Conservation (phyloP, 2,888 invertebrate species). For the Epinotia bilunana region DNA sequence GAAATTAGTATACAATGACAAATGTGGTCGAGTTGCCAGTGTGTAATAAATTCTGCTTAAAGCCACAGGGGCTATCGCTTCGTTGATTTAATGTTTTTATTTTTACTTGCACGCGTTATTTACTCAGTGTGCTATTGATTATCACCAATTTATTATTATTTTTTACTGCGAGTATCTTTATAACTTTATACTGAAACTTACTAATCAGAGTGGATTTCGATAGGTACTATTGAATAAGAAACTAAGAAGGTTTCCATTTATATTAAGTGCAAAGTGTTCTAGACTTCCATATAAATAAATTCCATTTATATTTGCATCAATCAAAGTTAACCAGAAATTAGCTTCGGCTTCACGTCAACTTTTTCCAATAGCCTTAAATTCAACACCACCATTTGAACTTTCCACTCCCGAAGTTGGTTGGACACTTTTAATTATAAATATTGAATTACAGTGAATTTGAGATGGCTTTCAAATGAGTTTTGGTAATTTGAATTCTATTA, state of each 20-base stretch:
- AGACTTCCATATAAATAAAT: conserved; percentile 33
- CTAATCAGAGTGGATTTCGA: no score
- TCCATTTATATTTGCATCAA: conserved; percentile 45
- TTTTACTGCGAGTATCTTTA: no score
- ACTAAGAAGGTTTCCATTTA: no score
- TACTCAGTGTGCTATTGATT: no score
- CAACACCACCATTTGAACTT: conserved; percentile 49
- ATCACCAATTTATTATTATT: no score
- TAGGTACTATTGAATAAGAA: no score
- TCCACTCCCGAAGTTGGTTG: conserved; percentile 48
- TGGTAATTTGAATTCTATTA: conserved; percentile 44
- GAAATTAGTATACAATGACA: conserved; percentile 47
- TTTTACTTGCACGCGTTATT: not conserved
- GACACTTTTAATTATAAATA: conserved; percentile 53
- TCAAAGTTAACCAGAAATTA: conserved; percentile 48
- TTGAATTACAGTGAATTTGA: conserved; percentile 50
- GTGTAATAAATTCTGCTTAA: conserved; percentile 18
- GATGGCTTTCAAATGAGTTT: conserved; percentile 45
- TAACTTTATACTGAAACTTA: no score
- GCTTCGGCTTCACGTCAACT: conserved; percentile 46
- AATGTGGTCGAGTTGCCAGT: conserved; percentile 40
- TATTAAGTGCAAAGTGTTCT: no score
- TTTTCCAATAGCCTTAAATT: conserved; percentile 51
- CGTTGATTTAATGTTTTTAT: not conserved
- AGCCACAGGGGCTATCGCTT: not conserved